Evolutionary conservation across 2,113 vertebrate genomes (phyloP), one percentile per base, ranked within the genome.

Genomic region (Barnardius zonarius): DNA sequence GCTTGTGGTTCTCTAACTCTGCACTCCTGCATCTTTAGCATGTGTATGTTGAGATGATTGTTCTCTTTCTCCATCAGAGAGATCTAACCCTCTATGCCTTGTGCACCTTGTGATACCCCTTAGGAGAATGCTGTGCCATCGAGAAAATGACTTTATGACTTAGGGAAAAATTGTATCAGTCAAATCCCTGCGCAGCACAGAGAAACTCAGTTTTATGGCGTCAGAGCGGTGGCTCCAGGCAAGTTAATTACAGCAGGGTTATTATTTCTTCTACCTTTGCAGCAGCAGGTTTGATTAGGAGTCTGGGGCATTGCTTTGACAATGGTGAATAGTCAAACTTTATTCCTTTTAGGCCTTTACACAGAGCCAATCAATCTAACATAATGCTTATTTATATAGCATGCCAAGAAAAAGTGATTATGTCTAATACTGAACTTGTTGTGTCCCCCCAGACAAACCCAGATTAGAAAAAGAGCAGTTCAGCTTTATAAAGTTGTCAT

Each of bases 281-380:
- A 92, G 55, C 66, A 93, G 72, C 43, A 88, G 62, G 86, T 94
- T 96, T 96, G 90, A 73, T 93, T 90, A 74, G 78, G 82, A 90
- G 51, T 92, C 92, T 90, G 59, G 72, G 88, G 79, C 86, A 96
- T 96, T 95, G 73, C 72, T 93, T 90, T 96, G 93, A 96, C 75
- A 93, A 83, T 48, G 54, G 64, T 93, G 92, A 96, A 96, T 92
- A 83, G 85, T 12, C 57, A 75, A 74, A 88, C 87, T 51, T 94
- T 93, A 77, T 93, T 94, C 78, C 63, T 88, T 78, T 55, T 70
- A 83, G 59, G 67, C 57, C 46, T 83, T 93, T 91, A 44, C 25
- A 33, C 11, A 74, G 51, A 91, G 25, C 31, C 5, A 86, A 64
- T 94, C 82, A 86, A 19, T 85, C 68, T 88, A 88, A 94, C 68